Evolutionary conservation across 1,140 invertebrate species (phyloP), one percentile per base, ranked within the genome.

Genomic region (Pogonognathellus flavescens): DNA sequence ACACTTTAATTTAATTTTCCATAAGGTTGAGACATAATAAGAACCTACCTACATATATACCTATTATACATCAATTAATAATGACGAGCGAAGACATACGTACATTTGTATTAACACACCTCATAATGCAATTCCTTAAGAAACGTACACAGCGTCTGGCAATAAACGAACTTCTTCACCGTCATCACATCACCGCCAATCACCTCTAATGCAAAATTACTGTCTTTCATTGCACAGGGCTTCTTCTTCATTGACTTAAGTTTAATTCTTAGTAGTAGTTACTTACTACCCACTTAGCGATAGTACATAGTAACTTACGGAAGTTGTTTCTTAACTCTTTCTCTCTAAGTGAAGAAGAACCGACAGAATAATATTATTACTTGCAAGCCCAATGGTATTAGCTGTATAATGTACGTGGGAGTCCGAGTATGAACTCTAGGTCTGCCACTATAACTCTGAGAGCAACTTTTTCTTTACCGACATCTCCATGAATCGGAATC

Each of bases 151-250:
- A 41, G 6, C 31, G 62, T n/a, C n/a, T 76, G 14, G 41, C 70
- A 76, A 76, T 76, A 76, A 76, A 76, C 13, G 49, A 49, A 76
- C 16, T 50, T 66, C 62, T 49, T 14, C 49, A 25, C 49, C 70
- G 70, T 76, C 49, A 76, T 76, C 70, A 76, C 70, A 76, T 50
- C 70, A 76, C 70, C 31, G 70, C 70, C 70, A 76, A 76, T 76
- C 70, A 76, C 70, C 49, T 49, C 70, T 50, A 76, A 76, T 76
- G 31, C 70, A 76, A 76, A 76, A 31, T 76, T 76, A 76, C 22
- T 76, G 70, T n/a, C 70, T 76, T 50, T 76, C 41, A 49, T 76
- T 49, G 70, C 70, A 16, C 16, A 50, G 16, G 70, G 70, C 70
- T 76, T 50, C 14, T 25, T 70, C 13, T 76, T 25, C 70, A n/a